Evolutionary conservation across 2,888 invertebrate species (phyloP).

Genomic region (Elgonia sp.): DNA sequence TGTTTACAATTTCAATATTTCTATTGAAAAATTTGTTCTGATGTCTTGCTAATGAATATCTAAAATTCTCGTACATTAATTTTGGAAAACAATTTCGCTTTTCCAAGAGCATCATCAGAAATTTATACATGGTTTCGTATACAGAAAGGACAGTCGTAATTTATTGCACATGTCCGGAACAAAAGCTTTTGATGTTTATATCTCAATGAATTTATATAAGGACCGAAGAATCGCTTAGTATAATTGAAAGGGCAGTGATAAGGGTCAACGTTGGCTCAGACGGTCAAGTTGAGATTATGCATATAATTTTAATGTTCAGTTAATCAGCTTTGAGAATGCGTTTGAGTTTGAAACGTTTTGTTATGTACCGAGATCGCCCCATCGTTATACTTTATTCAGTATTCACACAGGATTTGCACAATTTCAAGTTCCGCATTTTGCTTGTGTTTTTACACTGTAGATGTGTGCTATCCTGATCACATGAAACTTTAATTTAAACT

Average conservation of each 20-base stretch:
- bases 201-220: conserved; percentile 22
- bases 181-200: conserved; percentile 30
- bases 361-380: conserved; percentile 15
- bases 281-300: conserved; percentile 43
- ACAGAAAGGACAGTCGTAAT: conserved; percentile 2
- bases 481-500: not conserved
- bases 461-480: not conserved
- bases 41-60: not conserved
- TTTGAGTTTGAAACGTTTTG: conserved; percentile 32
- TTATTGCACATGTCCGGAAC: conserved; percentile 12
- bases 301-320: conserved; percentile 49
- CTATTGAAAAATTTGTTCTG: not conserved
- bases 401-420: conserved; percentile 33
- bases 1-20: not conserved
- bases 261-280: conserved; percentile 41
- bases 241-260: conserved; percentile 50
- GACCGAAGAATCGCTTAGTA: conserved; percentile 36
- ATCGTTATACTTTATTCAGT: conserved; percentile 32
- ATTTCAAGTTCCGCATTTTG: too few relatives aligned
- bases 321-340: conserved; percentile 51
- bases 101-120: conserved; percentile 14
- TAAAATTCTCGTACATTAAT: not conserved
- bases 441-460: conserved; percentile 1
- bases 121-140: conserved; percentile 16
- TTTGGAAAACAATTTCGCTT: conserved; percentile 23